Percentiles rank a stretch among this genome's conserved stretches.
Conservation (phyloP, 2,113 vertebrate genomes). For the Cinclus cinclus region DNA sequence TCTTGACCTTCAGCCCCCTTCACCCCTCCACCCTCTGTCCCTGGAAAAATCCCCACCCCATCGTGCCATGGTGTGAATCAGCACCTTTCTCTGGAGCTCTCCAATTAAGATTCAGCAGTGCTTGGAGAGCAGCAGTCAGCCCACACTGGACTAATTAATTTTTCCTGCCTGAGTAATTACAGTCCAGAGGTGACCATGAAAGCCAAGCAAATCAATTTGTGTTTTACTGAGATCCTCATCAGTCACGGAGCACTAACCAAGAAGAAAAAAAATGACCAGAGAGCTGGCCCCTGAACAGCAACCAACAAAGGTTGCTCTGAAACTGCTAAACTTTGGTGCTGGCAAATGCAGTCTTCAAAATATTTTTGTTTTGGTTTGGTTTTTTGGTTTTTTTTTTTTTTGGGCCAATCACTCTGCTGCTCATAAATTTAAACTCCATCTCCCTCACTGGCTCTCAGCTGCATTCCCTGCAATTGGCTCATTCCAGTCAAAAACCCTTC, state of each 20-base stretch:
- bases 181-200: slow-evolving; percentile 70
- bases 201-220: slow-evolving; percentile 68
- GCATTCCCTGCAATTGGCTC: neutral
- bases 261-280: slow-evolving; percentile 21
- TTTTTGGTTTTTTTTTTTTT: neutral
- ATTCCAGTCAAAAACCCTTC: neutral
- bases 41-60: neutral
- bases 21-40: neutral
- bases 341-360: neutral
- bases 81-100: slow-evolving; percentile 40
- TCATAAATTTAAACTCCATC: neutral
- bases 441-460: neutral
- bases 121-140: slow-evolving; percentile 32
- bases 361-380: neutral
- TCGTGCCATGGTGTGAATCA: slow-evolving; percentile 5
- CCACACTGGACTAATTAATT: slow-evolving; percentile 67
- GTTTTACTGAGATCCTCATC: slow-evolving; percentile 69
- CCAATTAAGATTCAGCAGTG: slow-evolving; percentile 50
- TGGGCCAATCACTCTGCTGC: neutral
- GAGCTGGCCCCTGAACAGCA: neutral
- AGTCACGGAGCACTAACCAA: slow-evolving; percentile 60
- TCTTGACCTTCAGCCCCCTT: slow-evolving; percentile 39
- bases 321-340: neutral
- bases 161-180: slow-evolving; percentile 69
- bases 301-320: neutral